A percentile compares a stretch with the other conserved stretches of the same genome.
These are phyloP conservation scores for Lytechinus pictus DNA, from an alignment of 35 echinoderm and acorn worm genomes.

Conservation along the genomic window DNA sequence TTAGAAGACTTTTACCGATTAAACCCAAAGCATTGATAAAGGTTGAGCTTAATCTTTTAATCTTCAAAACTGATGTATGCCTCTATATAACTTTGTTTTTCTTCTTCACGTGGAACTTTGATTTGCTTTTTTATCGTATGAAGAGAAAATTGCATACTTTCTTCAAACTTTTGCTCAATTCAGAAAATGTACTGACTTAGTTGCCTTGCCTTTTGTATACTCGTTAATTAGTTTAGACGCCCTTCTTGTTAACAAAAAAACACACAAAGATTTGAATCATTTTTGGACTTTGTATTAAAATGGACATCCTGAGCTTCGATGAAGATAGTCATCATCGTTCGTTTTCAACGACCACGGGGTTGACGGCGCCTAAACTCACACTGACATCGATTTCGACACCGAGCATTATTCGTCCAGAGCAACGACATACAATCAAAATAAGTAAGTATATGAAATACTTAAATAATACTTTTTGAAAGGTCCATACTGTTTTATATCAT, in stretches of 20 bases:
- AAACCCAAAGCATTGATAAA: not conserved
- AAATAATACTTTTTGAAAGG: too few relatives aligned
- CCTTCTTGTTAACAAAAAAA: not conserved
- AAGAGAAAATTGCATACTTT: not conserved
- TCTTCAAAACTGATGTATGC: not conserved
- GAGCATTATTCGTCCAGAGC: not conserved
- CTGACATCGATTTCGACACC: not conserved
- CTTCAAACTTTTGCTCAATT: not conserved
- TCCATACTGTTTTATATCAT: too few relatives aligned
- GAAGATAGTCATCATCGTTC: not conserved
- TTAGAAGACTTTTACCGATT: not conserved
- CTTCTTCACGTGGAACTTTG: not conserved
- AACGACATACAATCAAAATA: not conserved
- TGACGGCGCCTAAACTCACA: not conserved
- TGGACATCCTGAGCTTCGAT: not conserved
- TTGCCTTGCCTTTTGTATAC: too few relatives aligned
- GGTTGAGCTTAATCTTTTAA: not conserved
- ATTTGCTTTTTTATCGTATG: too few relatives aligned
- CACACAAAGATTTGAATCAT: not conserved
- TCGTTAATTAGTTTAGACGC: not conserved
- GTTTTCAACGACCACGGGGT: not conserved
- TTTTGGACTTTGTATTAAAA: not conserved
- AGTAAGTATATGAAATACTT: not conserved
- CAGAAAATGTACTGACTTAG: not conserved
- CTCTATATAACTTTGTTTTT: too few relatives aligned